These are phyloP conservation scores for Podiceps cristatus DNA, from an alignment of 2,113 vertebrate genomes.

Conservation along the genomic window DNA sequence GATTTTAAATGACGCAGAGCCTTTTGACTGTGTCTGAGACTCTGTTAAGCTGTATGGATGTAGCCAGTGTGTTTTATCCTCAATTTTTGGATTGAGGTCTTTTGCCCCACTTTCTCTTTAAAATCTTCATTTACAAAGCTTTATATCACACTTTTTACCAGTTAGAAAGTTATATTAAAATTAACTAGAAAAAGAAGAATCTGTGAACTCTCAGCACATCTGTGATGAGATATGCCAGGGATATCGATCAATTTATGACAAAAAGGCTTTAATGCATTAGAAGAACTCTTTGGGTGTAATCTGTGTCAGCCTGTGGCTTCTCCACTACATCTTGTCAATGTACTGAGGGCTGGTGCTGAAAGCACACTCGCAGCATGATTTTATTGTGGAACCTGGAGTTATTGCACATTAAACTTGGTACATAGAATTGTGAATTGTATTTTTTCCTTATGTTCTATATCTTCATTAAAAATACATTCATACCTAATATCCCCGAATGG, in stretches of 20 bases:
- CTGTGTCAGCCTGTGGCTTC: background rate
- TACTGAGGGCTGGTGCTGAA: background rate
- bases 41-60: background rate
- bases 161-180: background rate
- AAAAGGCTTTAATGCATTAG: background rate
- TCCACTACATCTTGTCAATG: background rate
- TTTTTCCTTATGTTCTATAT: background rate
- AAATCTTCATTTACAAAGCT: background rate
- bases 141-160: background rate
- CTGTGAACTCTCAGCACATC: background rate
- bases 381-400: background rate
- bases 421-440: background rate
- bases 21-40: background rate
- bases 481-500: background rate
- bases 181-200: background rate
- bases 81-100: background rate
- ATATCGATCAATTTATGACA: background rate
- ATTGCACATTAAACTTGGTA: background rate
- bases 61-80: background rate
- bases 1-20: background rate
- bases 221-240: background rate
- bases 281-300: background rate
- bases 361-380: background rate
- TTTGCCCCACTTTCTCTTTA: background rate
- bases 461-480: background rate